These are phyloP conservation scores for Ricordea florida DNA, from an alignment of 92 coral and sea anemone genomes.

Conservation along the genomic window DNA sequence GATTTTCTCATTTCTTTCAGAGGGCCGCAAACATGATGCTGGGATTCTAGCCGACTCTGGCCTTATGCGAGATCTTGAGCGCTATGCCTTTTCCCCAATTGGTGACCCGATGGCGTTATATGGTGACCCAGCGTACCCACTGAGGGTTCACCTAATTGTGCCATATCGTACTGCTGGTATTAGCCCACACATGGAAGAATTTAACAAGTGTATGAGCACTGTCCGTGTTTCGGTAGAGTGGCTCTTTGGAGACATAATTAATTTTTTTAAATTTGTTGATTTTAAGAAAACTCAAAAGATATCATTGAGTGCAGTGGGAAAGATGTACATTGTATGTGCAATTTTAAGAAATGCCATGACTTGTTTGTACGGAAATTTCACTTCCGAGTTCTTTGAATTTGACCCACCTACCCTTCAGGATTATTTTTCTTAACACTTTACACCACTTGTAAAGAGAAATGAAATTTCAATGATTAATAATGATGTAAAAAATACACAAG, in stretches of 20 bases:
- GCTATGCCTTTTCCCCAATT: conserved; percentile 18
- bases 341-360: conserved; percentile 20
- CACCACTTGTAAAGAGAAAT: not conserved
- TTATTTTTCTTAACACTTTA: conserved; percentile 8
- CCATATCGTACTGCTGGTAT: conserved; percentile 3
- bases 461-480: not conserved
- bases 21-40: conserved; percentile 22
- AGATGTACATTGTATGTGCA: conserved; percentile 19
- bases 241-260: conserved; percentile 27
- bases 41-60: conserved; percentile 25
- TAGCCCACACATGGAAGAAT: not conserved
- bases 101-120: conserved; percentile 3
- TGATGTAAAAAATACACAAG: not conserved
- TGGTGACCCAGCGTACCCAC: conserved; percentile 22
- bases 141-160: conserved; percentile 11
- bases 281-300: conserved; percentile 36
- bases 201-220: conserved; percentile 7
- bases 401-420: conserved; percentile 27
- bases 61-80: conserved; percentile 24
- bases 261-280: conserved; percentile 32
- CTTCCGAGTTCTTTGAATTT: conserved; percentile 35
- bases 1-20: conserved; percentile 2
- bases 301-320: conserved; percentile 15
- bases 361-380: conserved; percentile 29
- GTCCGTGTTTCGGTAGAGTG: conserved; percentile 27